Conservation (phyloP, 2,888 invertebrate species). For the Ophioninae sp. region DNA sequence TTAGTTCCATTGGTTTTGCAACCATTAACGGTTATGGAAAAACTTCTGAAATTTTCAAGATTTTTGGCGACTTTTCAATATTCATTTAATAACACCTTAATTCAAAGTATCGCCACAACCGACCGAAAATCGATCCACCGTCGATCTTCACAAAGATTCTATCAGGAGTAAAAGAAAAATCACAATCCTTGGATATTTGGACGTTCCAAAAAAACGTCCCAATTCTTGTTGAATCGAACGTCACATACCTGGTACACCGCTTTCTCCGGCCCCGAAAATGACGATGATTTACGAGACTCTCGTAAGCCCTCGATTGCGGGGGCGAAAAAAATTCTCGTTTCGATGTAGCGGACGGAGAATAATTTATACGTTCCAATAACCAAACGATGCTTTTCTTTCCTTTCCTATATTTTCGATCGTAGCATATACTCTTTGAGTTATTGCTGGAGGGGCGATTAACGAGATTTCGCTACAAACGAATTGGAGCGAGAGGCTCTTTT, state of each 20-base stretch:
- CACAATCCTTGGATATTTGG: background rate
- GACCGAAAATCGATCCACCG: too few species aligned
- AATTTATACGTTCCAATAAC: conserved; percentile 37
- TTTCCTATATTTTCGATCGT: conserved; percentile 8
- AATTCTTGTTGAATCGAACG: conserved; percentile 5
- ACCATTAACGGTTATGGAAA: too few species aligned
- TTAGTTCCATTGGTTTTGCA: too few species aligned
- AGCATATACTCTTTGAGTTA: conserved; percentile 30
- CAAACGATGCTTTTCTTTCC: conserved; percentile 24
- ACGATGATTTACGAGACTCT: conserved; percentile 1
- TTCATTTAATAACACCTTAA: too few species aligned
- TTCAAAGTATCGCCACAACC: too few species aligned
- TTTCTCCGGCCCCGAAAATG: background rate
- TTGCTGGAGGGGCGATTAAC: conserved; percentile 38
- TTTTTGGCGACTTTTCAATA: too few species aligned
- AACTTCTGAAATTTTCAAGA: too few species aligned
- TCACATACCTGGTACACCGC: background rate
- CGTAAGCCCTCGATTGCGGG: background rate
- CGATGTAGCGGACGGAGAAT: conserved; percentile 5
- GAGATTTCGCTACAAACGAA: conserved; percentile 39
- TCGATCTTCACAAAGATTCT: too few species aligned
- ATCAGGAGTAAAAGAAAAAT: too few species aligned
- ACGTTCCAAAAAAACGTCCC: background rate
- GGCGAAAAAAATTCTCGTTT: conserved; percentile 9
- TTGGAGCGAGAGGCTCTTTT: conserved; percentile 10